These are phyloP conservation scores for Bruchidius siliquastri DNA, from an alignment of 2,888 invertebrate species.

Conservation along the genomic window DNA sequence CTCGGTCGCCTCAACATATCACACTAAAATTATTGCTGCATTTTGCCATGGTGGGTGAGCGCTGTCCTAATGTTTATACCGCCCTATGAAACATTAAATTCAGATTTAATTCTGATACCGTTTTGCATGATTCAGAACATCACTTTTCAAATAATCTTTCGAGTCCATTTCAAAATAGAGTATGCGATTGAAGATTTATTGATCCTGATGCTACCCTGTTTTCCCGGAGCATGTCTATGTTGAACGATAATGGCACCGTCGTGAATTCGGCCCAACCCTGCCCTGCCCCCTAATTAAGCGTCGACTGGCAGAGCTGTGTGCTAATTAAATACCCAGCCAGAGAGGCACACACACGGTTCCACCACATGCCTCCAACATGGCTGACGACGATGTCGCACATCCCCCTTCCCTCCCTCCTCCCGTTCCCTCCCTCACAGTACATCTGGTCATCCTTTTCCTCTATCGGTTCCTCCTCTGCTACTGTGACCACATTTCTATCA, in stretches of 20 bases:
- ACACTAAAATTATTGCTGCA: too few species aligned
- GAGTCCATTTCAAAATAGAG: too few species aligned
- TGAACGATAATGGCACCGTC: neutral
- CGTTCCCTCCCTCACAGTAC: neutral
- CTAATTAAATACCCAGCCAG: constrained; percentile 45
- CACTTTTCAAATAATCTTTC: too few species aligned
- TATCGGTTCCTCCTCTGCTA: neutral
- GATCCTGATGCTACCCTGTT: neutral
- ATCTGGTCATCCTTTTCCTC: neutral
- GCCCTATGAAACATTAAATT: too few species aligned
- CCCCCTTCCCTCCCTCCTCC: constrained; percentile 1
- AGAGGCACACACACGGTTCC: constrained; percentile 35
- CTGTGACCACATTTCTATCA: neutral
- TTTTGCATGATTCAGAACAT: too few species aligned
- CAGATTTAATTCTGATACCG: too few species aligned
- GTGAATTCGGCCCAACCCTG: constrained; percentile 32
- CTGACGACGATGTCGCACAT: constrained; percentile 29
- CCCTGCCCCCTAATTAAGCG: constrained; percentile 46
- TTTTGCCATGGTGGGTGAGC: too few species aligned
- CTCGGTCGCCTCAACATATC: too few species aligned
- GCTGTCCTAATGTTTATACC: too few species aligned
- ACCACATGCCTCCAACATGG: constrained; percentile 42
- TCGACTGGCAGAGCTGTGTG: constrained; percentile 39
- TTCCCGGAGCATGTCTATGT: neutral
- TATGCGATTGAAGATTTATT: too few species aligned